These are phyloP conservation scores for Maccullochella peelii DNA, from an alignment of 2,113 vertebrate species.

Conservation along the genomic window DNA sequence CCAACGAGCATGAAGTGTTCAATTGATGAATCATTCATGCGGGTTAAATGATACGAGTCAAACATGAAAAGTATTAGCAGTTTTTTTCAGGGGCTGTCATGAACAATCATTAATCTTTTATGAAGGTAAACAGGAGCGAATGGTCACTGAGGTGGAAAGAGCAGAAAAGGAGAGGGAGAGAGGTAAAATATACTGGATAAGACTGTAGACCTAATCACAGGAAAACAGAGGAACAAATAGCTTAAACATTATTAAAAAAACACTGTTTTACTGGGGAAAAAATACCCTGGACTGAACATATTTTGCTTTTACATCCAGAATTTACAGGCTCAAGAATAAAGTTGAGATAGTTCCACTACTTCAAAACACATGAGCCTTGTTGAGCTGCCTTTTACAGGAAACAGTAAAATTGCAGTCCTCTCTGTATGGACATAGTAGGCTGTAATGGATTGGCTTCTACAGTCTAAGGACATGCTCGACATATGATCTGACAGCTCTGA, in stretches of 20 bases:
- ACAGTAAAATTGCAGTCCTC: background rate
- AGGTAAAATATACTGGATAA: background rate
- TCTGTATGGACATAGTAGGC: background rate
- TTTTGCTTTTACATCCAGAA: background rate
- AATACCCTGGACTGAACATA: background rate
- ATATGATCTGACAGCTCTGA: background rate
- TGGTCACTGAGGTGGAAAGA: conserved; percentile 27
- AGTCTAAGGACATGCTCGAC: background rate
- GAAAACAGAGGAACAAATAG: background rate
- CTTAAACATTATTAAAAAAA: background rate
- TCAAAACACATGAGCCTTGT: background rate
- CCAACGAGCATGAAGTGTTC: background rate
- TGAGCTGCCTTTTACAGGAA: background rate
- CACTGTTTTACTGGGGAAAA: too few species aligned
- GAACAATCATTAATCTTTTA: conserved; percentile 56
- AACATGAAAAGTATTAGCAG: conserved; percentile 51
- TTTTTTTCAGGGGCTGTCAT: conserved; percentile 25
- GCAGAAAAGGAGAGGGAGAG: background rate
- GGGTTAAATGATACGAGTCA: conserved; percentile 55
- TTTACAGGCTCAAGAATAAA: background rate
- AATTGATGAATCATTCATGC: conserved; percentile 58
- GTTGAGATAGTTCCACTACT: background rate
- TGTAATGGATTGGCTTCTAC: background rate
- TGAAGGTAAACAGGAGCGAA: conserved; percentile 46
- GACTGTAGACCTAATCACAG: background rate